Base-by-base conservation (phyloP, 2,113 vertebrate genomes). In the Sebastes fasciatus region DNA sequence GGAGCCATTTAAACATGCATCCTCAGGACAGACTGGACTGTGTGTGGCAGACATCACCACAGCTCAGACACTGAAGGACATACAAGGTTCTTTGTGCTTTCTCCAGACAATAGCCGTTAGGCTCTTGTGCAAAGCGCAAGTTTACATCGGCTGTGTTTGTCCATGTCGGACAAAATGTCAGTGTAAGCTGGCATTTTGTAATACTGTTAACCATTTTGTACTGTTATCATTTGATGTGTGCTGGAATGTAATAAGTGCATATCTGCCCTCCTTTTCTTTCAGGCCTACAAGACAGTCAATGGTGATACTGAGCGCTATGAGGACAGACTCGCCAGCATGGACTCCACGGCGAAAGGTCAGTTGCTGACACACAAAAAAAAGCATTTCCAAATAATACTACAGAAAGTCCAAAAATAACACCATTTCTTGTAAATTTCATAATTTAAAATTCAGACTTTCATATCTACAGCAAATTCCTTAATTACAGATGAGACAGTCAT, bases 221-320 rank as follows among this genome's bases (percentile, higher is more conserved):
- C 1, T 46, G 17, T 72, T 80, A 79, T 74, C 63, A 62, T 70
- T 66, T 78, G 8, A 1, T 77, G 49, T 86, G 54, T 81, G 84
- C 69, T 68, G 71, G 43, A 73, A 90, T 86, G 83, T 70, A 69
- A 63, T n/a, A 19, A 34, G 2, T 45, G 0, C n/a, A 40, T 80
- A 60, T 88, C 79, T 80, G 42, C 23, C n/a, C 19, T 77, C 26
- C 26, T 70, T 70, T 81, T 60, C 68, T 73, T 54, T 88, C 94
- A 99, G 98, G 95, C 96, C 63, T 99, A 97, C 93, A 97, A 92
- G 89, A 13, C 85, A 8, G 80, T 97, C 80, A 92, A 13, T 45
- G 94, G 95, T 48, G 94, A 96, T 55, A 94, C 86, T 78, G 91
- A 86, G 76, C 88, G 81, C 26, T 64, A 83, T 26, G 89, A 90